Evolutionary conservation across 2,113 vertebrate species (phyloP), one percentile per base, ranked within the genome.

Genomic region (Scatophagus argus): DNA sequence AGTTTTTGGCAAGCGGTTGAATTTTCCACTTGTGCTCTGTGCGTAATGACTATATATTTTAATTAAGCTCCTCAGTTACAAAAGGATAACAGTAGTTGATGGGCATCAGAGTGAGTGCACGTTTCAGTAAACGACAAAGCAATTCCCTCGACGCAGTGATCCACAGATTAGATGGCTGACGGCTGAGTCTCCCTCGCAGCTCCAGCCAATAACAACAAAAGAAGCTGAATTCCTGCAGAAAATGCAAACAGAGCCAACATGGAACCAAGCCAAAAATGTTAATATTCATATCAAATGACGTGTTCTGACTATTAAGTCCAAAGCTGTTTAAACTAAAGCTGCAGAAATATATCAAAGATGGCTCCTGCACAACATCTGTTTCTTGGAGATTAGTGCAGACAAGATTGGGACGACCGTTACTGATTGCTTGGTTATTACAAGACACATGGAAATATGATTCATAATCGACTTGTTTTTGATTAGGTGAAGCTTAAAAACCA

Each of bases 361-460:
- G 13, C 31, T 49, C 43, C 5, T 17, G 19, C 8, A 5, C 0
- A 66, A 36, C 63, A 64, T 72, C 73, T 61, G 84, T 19, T 23
- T 58, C 34, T 66, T 3, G 29, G 17, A 76, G 61, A 74, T 85
- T 71, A 79, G 29, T n/a, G 21, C 23, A 46, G 23, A 62, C 4
- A 49, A 36, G 31, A 32, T n/a, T 12, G 8, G 1, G 29, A 36
- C 43, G 34, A 34, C 34, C 12, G 21, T 78, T 76, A 59, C 27
- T 49, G 66, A 62, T 2, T 65, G 36, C 23, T 56, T 60, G 55
- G 63, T 70, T 44, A 68, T 76, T 65, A 67, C 10, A 78, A 69
- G 39, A 84, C 86, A 81, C 68, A 46, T 81, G 86, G 79, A 81
- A 71, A 68, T 7, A 31, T 65, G 51, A 82, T 75, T 82, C 34